Base-by-base conservation (phyloP, 2,888 invertebrate species). In the Pasiphila rectangulata region DNA sequence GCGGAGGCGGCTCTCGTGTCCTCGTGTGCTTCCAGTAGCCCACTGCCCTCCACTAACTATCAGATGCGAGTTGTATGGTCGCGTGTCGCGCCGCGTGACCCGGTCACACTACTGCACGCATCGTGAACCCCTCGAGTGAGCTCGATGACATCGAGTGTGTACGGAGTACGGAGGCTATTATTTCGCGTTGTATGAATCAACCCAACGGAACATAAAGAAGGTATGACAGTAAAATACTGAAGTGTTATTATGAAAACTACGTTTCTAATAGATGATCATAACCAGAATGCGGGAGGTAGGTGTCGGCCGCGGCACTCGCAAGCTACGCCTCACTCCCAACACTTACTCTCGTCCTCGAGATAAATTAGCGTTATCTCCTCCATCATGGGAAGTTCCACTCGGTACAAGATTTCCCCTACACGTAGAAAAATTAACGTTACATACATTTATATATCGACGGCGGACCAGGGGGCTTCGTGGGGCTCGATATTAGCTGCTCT, bases 331-430 rank as follows among this genome's bases (percentile, higher is more conserved):
- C 88, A 86, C 89, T 88, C 89, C 89, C 88, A 84, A 80, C 85
- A 91, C 92, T 92, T 92, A 92, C 92, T 90, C 90, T 92, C 93
- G 94, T 95, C 94, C 93, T 95, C 95, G 94, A 95, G 94, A 94
- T 95, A 95, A 91, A 95, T 95, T 92, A 95, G 94, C 90, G 95
- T 95, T 90, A 95, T 94, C 93, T 95, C 95, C 93, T 95, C 95
- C 95, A 95, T 94, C 93, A 95, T 94, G 90, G 95, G 95, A 91
- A 95, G 94, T 93, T 95, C 94, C 93, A 95, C 95, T 91, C 95
- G 94, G 92, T 94, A 95, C 93, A 95, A 94, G 93, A 95, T 95
- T 93, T 95, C 95, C 91, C 94, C 94, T 89, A 89, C 82, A 89
- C 86, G 87, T 88, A 89, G 81, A 89, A 89, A 89, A 87, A 89